Base-by-base conservation (phyloP, 2,797 vertebrate species). In the Danionella dracula region DNA sequence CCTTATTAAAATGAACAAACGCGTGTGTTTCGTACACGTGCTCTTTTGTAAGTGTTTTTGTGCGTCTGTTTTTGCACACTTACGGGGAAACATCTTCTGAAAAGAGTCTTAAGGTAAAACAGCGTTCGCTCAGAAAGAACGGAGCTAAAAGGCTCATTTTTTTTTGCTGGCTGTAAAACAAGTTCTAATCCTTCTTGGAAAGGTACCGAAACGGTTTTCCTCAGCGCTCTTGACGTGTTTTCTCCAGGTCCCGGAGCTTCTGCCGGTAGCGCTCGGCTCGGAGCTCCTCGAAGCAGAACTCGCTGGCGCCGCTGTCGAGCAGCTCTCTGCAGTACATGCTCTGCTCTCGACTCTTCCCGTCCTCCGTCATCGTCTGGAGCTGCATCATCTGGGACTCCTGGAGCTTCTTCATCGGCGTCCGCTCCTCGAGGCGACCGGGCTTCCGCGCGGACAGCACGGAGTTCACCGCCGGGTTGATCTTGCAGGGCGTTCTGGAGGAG, bases 211-310 rank as follows among this genome's bases (percentile, higher is more conserved):
- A n/a, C n/a, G 23, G 3, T 3, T 27, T 27, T 27, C 6, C 23
- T 27, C 23, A 27, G 23, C 6, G 23, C 23, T 27, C 23, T 6
- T 27, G 23, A 3, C 23, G 23, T 27, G 3, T 27, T 6, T 27
- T 27, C 23, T 27, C 23, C 23, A 27, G 23, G 6, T 27, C 23
- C 23, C n/a, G n/a, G n/a, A 75, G 75, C 80, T 92, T 94, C 78
- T 94, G 92, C n/a, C 91, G 88, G 80, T 91, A 93, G 66, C 88
- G 86, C 68, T 97, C 93, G 13, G 94, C 93, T 4, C 92, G 81
- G 69, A 99, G 90, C 76, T 99, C 96, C 79, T 99, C 97, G 12
- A 99, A 93, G 68, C 92, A 94, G 79, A 99, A 97, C 44, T 99
- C 97, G 0, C 89, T 82, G 0, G 91, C 90, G 8, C 96, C 96